These are phyloP conservation scores for Portunus trituberculatus DNA, from an alignment of 1,140 invertebrate species.

Conservation along the genomic window DNA sequence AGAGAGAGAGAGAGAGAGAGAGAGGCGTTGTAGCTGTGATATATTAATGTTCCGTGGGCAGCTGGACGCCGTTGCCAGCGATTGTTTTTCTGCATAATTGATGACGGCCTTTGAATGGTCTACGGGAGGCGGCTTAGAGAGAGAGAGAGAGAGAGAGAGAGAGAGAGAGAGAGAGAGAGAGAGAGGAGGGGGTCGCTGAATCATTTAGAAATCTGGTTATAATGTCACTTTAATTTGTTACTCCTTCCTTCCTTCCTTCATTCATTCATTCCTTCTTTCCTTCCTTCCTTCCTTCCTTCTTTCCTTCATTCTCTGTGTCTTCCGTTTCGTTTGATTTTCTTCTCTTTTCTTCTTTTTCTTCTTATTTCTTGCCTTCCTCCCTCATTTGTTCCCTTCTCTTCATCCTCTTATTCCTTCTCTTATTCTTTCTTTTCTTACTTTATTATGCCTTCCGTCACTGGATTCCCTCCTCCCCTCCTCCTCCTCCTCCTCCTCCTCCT, in stretches of 20 bases:
- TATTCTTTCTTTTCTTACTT: neutral
- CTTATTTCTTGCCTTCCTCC: neutral
- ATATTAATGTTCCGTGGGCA: constrained; percentile 23
- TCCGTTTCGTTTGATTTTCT: too few species aligned
- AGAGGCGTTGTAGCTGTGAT: neutral
- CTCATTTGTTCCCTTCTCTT: neutral
- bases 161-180: neutral
- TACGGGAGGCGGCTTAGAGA: neutral
- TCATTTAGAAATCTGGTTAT: too few species aligned
- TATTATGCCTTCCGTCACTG: neutral
- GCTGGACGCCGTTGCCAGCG: constrained; percentile 48
- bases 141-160: constrained; percentile 20
- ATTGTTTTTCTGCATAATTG: constrained; percentile 56
- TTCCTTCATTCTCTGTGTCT: too few species aligned
- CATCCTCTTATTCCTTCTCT: neutral
- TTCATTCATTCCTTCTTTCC: too few species aligned
- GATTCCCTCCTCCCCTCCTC: too few species aligned
- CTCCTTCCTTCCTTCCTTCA: too few species aligned
- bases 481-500: too few species aligned
- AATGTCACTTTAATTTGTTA: too few species aligned
- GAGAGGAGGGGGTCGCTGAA: too few species aligned
- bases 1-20: neutral
- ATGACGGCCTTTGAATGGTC: constrained; percentile 21
- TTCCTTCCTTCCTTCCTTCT: too few species aligned
- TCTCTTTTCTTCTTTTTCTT: too few species aligned